These are phyloP conservation scores for human (Homo sapiens) DNA, from an alignment of 2,113 vertebrate genomes.

Conservation along the genomic window DNA sequence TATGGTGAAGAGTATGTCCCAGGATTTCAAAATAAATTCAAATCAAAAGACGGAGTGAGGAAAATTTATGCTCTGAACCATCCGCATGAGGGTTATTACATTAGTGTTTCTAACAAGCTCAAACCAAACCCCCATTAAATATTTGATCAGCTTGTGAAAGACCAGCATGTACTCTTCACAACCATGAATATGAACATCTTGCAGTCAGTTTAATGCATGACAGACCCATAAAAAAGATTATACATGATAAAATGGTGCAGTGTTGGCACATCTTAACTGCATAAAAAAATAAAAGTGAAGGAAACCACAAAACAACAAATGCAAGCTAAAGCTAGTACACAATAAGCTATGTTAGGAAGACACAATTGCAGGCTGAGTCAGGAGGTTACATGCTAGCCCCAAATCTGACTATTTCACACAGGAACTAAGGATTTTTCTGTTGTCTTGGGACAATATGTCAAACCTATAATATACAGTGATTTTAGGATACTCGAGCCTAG, in stretches of 20 bases:
- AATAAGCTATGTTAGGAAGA: neutral
- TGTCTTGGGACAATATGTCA: neutral
- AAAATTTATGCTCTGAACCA: slow-evolving; percentile 40
- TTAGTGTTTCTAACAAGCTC: slow-evolving; percentile 55
- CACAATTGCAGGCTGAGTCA: neutral
- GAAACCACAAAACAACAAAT: slow-evolving; percentile 41
- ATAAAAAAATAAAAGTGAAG: slow-evolving; percentile 23
- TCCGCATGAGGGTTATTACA: neutral
- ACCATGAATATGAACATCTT: slow-evolving; percentile 47
- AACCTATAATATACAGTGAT: neutral
- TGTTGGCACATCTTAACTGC: neutral
- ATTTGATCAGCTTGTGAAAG: slow-evolving; percentile 52
- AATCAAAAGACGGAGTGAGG: neutral
- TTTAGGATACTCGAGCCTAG: neutral
- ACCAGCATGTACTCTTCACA: slow-evolving; percentile 14
- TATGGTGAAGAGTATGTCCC: neutral
- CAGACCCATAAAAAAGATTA: slow-evolving; percentile 46
- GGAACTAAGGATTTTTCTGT: neutral
- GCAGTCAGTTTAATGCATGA: slow-evolving; percentile 50
- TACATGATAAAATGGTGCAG: slow-evolving; percentile 11
- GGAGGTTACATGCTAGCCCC: neutral
- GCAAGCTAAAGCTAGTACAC: neutral
- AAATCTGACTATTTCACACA: neutral
- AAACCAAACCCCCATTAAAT: slow-evolving; percentile 43
- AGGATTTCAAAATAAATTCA: slow-evolving; percentile 31